Evolutionary conservation across 2,797 vertebrate genomes (phyloP), one percentile per base, ranked within the genome.

Genomic region (Cyprinella venusta): DNA sequence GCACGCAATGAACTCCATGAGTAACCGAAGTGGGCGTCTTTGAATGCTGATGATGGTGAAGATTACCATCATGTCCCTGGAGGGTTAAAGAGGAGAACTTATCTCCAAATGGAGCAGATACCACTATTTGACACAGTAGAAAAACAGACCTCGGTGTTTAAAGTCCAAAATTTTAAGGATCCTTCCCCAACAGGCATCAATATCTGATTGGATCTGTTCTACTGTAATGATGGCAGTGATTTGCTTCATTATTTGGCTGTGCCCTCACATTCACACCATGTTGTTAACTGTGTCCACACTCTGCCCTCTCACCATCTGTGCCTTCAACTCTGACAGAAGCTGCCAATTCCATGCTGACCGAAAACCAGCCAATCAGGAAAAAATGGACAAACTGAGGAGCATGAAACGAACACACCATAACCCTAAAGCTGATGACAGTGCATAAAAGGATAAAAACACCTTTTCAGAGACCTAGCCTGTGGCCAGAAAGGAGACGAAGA

Each of bases 271-370:
- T 77, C 75, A 71, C 75, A 83, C 74, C 67, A 83, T 71, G 65
- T 56, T 38, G 65, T 64, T 83, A 69, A 77, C 75, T 24, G 82
- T 78, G 75, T 78, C 75, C 74, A 78, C 82, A 71, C 75, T 77
- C 75, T 78, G 67, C 82, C 75, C 82, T 70, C 75, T 78, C 56
- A 63, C 82, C 82, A 83, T 83, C 82, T 83, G 82, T 40, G 75
- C 82, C 71, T 77, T 78, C 54, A 78, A 76, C 74, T 83, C 50
- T 36, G 26, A 76, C 63, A 36, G 24, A 69, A 76, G 71, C 72
- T 68, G 72, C 72, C 74, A 76, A 69, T 83, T 83, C 63, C 74
- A 45, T 45, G 63, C 72, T 33, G 50, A 83, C 64, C 38, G 1
- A 76, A 76, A 76, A 76, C 36, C 63, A 61, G 52, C 42, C 75